Conservation (phyloP, 2,797 vertebrate genomes). For the Ctenopoma multispine region DNA sequence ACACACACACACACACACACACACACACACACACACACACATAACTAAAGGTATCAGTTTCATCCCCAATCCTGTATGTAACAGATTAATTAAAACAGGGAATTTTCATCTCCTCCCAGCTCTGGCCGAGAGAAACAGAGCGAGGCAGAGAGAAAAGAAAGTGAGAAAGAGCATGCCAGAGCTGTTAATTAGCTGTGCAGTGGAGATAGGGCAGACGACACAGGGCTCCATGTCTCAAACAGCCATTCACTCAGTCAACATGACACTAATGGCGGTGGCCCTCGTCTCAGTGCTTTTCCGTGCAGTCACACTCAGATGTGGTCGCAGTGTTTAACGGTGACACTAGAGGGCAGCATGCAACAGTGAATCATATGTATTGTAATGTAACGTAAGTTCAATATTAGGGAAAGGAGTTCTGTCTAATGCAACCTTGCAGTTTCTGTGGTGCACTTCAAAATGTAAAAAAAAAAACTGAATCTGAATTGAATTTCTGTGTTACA, state of each 20-base stretch:
- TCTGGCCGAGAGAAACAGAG: slow-evolving; percentile 48
- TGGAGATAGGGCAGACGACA: slow-evolving; percentile 53
- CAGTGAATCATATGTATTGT: slow-evolving; percentile 17
- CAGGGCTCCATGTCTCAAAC: slow-evolving; percentile 59
- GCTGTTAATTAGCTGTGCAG: slow-evolving; percentile 74
- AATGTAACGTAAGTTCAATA: neutral
- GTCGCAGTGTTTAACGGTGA: slow-evolving; percentile 14
- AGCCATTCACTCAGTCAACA: slow-evolving; percentile 65
- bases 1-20: slow-evolving; percentile 16
- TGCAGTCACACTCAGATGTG: slow-evolving; percentile 5
- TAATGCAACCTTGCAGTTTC: slow-evolving; percentile 15
- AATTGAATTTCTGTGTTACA: no score
- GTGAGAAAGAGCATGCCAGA: slow-evolving; percentile 43
- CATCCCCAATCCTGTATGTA: slow-evolving; percentile 54
- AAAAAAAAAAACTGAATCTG: no score
- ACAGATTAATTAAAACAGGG: slow-evolving; percentile 75
- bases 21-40: slow-evolving; percentile 12
- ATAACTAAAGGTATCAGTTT: slow-evolving; percentile 15
- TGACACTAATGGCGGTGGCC: slow-evolving; percentile 55
- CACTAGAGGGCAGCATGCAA: slow-evolving; percentile 77
- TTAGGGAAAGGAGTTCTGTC: neutral
- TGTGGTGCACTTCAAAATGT: neutral
- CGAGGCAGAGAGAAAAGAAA: slow-evolving; percentile 34
- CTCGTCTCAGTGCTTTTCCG: slow-evolving; percentile 18
- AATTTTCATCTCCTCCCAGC: slow-evolving; percentile 67